Base-by-base conservation (phyloP, 2,888 invertebrate genomes). In the Tenodera sinensis region DNA sequence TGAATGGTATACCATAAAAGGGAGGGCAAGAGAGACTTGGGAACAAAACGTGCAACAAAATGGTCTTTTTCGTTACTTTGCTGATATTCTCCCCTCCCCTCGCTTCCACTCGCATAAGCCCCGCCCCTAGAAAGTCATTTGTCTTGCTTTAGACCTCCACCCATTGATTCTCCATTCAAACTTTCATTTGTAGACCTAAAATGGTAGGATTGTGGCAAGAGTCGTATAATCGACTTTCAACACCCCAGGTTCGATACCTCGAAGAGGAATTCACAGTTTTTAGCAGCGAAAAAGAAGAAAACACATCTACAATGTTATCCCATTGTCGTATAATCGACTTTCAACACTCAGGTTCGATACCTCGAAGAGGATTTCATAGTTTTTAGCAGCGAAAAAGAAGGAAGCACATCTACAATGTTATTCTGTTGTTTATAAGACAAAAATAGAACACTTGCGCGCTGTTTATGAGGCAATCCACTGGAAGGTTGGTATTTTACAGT, bases 121-220 rank as follows among this genome's bases (percentile, higher is more conserved):
- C 87, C 87, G 87, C 82, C 83, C 84, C 42, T 30, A n/a, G 85
- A 85, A 47, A 85, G 85, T 87, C 87, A 87, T 87, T 87, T 87
- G 87, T 87, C 87, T 87, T 83, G 34, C 86, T 83, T 87, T n/a
- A 87, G 71, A 15, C 54, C 85, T 28, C 83, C 47, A 28, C 54
- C 82, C 87, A 89, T 89, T 89, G 89, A 89, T 89, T 89, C 89
- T 87, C 86, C 86, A 89, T 89, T 89, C 89, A 86, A 47, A 83
- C 71, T 89, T 83, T 83, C 89, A 54, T 83, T 85, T 71, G 20
- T 71, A 82, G 82, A 30, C 82, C 30, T 71, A 87, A 87, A 87
- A 87, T 87, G 87, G 81, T 71, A 82, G 87, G 81, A 87, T 71
- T 71, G 54, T 71, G 54, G 54, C 54, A 12, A 20, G 54, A 20